These are phyloP conservation scores for Hecatera dysodea DNA, from an alignment of 2,888 invertebrate species.

Conservation along the genomic window DNA sequence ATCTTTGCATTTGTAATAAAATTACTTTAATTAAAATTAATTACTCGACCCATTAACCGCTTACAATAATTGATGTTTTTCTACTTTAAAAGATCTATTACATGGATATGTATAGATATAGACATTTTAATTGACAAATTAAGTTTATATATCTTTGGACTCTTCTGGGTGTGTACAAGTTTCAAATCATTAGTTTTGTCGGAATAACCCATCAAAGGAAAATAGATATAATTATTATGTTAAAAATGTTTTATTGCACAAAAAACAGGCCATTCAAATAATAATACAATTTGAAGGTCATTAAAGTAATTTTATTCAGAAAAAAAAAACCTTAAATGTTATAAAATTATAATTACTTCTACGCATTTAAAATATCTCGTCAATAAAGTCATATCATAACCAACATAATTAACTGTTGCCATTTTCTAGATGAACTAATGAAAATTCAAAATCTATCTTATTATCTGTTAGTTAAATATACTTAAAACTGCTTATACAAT, in stretches of 20 bases:
- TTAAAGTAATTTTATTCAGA: slow-evolving; percentile 35
- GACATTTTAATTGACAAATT: slow-evolving; percentile 23
- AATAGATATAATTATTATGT: slow-evolving; percentile 51
- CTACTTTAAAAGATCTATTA: slow-evolving; percentile 12
- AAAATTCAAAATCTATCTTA: slow-evolving; percentile 53
- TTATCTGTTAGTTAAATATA: slow-evolving; percentile 45
- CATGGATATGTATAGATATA: background rate
- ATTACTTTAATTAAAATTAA: slow-evolving; percentile 54
- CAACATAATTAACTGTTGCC: background rate
- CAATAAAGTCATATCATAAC: slow-evolving; percentile 19
- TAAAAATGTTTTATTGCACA: slow-evolving; percentile 50
- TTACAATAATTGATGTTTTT: slow-evolving; percentile 32
- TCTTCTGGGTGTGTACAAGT: slow-evolving; percentile 18
- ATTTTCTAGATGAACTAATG: slow-evolving; percentile 37
- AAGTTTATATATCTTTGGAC: slow-evolving; percentile 1
- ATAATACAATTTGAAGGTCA: slow-evolving; percentile 37
- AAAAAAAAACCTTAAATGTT: slow-evolving; percentile 9
- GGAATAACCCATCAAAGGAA: slow-evolving; percentile 42
- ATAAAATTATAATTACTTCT: slow-evolving; percentile 27
- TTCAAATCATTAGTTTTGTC: slow-evolving; percentile 53
- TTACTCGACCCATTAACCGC: slow-evolving; percentile 44
- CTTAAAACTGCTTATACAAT: slow-evolving; percentile 53
- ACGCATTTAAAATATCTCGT: slow-evolving; percentile 36
- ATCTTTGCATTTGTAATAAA: slow-evolving; percentile 57
- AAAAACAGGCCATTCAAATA: slow-evolving; percentile 40